phyloP scores from a whole-genome alignment of 2,113 vertebrate species.

The Vanacampus margaritifer region DNA sequence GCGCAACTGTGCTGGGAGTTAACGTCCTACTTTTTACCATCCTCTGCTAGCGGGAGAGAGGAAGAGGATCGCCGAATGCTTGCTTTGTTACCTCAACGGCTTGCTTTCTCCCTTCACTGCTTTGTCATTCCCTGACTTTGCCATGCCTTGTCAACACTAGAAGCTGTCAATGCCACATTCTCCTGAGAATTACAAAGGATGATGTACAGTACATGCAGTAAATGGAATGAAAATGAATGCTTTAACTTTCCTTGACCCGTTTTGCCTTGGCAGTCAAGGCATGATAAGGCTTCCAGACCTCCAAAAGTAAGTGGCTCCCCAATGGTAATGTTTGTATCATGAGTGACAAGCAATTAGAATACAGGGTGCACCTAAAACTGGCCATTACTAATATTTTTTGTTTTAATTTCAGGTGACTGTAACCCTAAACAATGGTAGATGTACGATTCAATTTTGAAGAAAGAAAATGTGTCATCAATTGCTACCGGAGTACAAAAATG shows the following conservation, averaged over 20 bases:
- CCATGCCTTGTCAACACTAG: neutral
- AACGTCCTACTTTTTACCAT: slow-evolving; percentile 41
- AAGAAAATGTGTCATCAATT: no score
- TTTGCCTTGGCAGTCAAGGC: slow-evolving; percentile 12
- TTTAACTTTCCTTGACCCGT: slow-evolving; percentile 4
- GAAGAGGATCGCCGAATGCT: slow-evolving; percentile 39
- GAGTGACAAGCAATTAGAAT: neutral
- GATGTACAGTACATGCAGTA: slow-evolving; percentile 22
- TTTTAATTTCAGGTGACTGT: no score
- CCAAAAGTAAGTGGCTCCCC: no score
- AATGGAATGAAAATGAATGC: slow-evolving; percentile 19
- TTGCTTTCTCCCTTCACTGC: slow-evolving; percentile 4
- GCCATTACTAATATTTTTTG: no score
- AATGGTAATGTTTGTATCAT: no score
- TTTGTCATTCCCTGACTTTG: slow-evolving; percentile 24
- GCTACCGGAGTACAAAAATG: no score
- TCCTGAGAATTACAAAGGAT: slow-evolving; percentile 24
- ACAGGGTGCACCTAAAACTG: no score
- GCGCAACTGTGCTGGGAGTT: slow-evolving; percentile 59
- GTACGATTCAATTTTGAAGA: no score
- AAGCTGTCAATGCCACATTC: neutral
- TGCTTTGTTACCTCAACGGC: neutral
- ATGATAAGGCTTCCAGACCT: neutral
- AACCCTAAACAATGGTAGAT: no score
- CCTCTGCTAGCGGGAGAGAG: slow-evolving; percentile 16